Percentiles rank a stretch among this genome's conserved stretches.
These are phyloP conservation scores for Gryllus longicercus DNA, from an alignment of 2,888 invertebrate genomes.

Conservation along the genomic window DNA sequence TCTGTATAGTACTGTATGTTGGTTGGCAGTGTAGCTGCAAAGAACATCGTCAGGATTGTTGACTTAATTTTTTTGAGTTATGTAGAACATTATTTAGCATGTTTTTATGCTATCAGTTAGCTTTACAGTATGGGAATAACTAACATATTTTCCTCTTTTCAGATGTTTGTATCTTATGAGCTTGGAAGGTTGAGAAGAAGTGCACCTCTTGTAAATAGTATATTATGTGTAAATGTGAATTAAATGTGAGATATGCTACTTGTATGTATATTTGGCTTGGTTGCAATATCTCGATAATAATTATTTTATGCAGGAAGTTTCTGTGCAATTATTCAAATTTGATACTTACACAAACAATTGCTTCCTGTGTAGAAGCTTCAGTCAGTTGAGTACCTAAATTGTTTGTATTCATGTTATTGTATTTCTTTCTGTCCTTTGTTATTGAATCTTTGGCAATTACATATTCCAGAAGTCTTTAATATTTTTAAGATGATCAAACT, in stretches of 20 bases:
- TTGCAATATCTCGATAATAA: neutral
- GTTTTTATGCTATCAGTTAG: neutral
- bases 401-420: neutral
- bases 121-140: neutral
- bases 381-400: neutral
- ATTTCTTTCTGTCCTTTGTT: no score
- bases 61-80: slow-evolving; percentile 11
- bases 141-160: slow-evolving; percentile 3
- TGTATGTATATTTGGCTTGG: neutral
- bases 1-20: neutral
- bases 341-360: neutral
- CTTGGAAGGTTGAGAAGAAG: slow-evolving; percentile 1
- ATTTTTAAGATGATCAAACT: neutral
- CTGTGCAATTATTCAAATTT: neutral
- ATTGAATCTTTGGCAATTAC: no score
- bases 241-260: neutral
- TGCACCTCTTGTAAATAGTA: neutral
- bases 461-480: no score
- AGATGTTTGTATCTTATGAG: slow-evolving; percentile 10
- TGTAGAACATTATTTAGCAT: neutral
- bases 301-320: neutral
- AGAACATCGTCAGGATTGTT: neutral
- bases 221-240: neutral
- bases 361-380: neutral
- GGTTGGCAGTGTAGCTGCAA: neutral